Evolutionary conservation across 2,797 vertebrate genomes (phyloP), one percentile per base, ranked within the genome.

Genomic region (Chromobotia macracanthus): DNA sequence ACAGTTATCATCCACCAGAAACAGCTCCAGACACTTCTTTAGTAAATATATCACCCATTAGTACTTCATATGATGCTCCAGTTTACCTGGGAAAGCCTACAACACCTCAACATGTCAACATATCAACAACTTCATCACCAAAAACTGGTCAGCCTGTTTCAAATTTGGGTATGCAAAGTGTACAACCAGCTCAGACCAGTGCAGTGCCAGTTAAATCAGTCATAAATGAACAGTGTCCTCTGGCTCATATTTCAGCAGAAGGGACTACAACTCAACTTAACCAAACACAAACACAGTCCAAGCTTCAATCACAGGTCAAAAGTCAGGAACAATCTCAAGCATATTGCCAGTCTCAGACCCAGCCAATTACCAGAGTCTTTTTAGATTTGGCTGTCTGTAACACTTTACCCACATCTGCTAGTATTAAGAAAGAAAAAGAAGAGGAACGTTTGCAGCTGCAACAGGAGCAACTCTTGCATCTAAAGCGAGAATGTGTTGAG

Each of bases 401-500:
- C 7, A 85, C 88, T 66, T 66, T 85, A 73, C 91, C 91, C 73
- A 91, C 93, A 83, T 84, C 91, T 10, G 87, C 67, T 9, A 90
- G 91, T 3, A 80, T 79, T 68, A 95, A 94, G 79, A 95, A 95
- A 83, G 94, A 92, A 67, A 94, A 95, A 38, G 97, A 97, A 80
- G 97, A 99, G 73, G 97, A 99, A 7, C 91, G 92, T 60, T 92
- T 98, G 76, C 94, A 95, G 87, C 95, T 96, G 82, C 97, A 99
- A 84, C 97, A 99, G 88, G 97, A 98, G 84, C 97, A 99, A 1
- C 86, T 97, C 81, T 91, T 99, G 55, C 96, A 98, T 84, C 86
- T 99, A 61, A 97, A 99, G 86, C 92, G 97, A 82, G 97, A 99
- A 83, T 94, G 96, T 0, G 96, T 99, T 65, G 98, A 99, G 89